phyloP scores from a whole-genome alignment of 1,140 invertebrate species.

The Mizuhopecten yessoensis region DNA sequence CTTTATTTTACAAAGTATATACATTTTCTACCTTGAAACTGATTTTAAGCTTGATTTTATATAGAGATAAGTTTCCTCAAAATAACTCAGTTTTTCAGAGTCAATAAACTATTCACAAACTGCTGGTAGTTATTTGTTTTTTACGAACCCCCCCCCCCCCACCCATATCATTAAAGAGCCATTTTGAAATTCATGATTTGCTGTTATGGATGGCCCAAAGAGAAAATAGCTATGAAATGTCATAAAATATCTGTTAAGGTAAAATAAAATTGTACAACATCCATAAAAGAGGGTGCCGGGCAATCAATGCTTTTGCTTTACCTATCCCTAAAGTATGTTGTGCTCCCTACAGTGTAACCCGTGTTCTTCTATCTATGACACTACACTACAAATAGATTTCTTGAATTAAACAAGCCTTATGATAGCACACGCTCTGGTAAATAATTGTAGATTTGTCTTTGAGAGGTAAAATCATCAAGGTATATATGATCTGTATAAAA shows the following conservation, averaged over 20 bases:
- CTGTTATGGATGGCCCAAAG: neutral
- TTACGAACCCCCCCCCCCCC: neutral
- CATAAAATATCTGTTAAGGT: neutral
- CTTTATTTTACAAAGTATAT: neutral
- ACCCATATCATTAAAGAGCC: neutral
- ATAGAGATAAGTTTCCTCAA: neutral
- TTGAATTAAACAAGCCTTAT: neutral
- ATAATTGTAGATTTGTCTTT: too few species aligned
- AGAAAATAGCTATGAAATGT: neutral
- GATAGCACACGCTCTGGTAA: too few species aligned
- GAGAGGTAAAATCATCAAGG: too few species aligned
- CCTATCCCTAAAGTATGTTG: neutral
- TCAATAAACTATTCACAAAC: neutral
- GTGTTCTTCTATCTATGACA: neutral
- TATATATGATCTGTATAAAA: too few species aligned
- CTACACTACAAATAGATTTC: neutral
- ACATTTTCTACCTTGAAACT: neutral
- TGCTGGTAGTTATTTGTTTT: neutral
- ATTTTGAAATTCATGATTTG: slow-evolving; percentile 22
- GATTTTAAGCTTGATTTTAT: neutral
- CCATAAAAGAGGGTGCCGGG: neutral
- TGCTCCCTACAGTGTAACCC: neutral
- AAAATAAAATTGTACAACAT: neutral
- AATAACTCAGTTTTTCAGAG: neutral
- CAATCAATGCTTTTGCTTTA: neutral